Conservation (phyloP, 2,888 invertebrate genomes). For the Salticus scenicus region DNA sequence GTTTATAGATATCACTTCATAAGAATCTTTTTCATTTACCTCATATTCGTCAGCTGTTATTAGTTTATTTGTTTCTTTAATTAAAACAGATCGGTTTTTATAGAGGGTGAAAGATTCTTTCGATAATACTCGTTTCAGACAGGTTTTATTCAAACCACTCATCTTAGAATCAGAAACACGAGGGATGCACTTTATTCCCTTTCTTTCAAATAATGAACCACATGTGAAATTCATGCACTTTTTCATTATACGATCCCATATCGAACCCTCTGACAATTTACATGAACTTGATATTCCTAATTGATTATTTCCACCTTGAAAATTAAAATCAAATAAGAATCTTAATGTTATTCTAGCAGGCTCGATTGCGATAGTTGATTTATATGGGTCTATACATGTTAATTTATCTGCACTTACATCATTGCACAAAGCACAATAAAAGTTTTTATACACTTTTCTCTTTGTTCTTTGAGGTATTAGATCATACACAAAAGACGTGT, state of each 20-base stretch:
- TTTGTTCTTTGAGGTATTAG: too few relatives aligned
- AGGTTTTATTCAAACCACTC: slow-evolving; percentile 20
- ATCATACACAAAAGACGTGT: slow-evolving; percentile 46
- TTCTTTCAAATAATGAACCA: slow-evolving; percentile 31
- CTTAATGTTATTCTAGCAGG: not conserved
- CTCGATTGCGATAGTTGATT: not conserved
- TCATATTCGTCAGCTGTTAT: slow-evolving; percentile 35
- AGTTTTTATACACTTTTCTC: slow-evolving; percentile 47
- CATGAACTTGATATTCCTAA: slow-evolving; percentile 11
- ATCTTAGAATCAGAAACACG: too few relatives aligned
- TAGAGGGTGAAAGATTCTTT: slow-evolving; percentile 27
- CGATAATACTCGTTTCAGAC: slow-evolving; percentile 23
- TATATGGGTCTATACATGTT: slow-evolving; percentile 15
- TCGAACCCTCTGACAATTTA: slow-evolving; percentile 15
- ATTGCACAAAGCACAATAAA: slow-evolving; percentile 63
- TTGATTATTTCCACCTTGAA: slow-evolving; percentile 13
- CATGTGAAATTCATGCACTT: slow-evolving; percentile 43
- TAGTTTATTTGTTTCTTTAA: slow-evolving; percentile 33
- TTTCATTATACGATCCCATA: slow-evolving; percentile 51
- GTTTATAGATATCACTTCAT: slow-evolving; percentile 2
- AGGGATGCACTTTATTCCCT: slow-evolving; percentile 35
- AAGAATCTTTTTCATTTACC: slow-evolving; percentile 10
- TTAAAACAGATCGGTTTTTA: slow-evolving; percentile 43
- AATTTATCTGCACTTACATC: not conserved
- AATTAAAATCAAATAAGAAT: slow-evolving; percentile 62